These are phyloP conservation scores for Lymantria monacha DNA, from an alignment of 2,888 invertebrate species.

Conservation along the genomic window DNA sequence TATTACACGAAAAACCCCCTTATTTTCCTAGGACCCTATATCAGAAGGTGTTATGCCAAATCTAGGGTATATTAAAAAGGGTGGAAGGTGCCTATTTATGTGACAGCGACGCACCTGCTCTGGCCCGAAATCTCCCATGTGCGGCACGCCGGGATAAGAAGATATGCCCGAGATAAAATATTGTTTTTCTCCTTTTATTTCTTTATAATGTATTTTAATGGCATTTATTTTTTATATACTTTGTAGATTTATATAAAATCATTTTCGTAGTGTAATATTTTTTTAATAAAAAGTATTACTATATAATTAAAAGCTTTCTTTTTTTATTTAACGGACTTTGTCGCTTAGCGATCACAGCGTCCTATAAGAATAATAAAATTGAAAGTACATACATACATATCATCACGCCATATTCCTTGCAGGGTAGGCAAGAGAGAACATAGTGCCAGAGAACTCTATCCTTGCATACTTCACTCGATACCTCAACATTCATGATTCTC, in stretches of 20 bases:
- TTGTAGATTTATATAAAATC: slow-evolving; percentile 1
- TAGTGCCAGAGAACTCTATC: too few species aligned
- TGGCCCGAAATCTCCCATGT: slow-evolving; percentile 34
- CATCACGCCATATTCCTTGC: too few species aligned
- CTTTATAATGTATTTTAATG: slow-evolving; percentile 17
- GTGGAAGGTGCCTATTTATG: slow-evolving; percentile 63
- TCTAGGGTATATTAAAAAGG: slow-evolving; percentile 81
- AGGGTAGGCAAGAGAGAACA: too few species aligned
- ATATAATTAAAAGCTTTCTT: too few species aligned
- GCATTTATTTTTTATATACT: not conserved
- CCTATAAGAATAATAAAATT: too few species aligned
- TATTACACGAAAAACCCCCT: slow-evolving; percentile 64
- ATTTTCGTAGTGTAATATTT: too few species aligned
- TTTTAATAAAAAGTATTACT: too few species aligned
- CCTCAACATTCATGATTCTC: too few species aligned
- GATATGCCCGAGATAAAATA: slow-evolving; percentile 23
- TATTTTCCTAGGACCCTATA: slow-evolving; percentile 60
- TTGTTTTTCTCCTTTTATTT: slow-evolving; percentile 27
- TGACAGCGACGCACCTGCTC: slow-evolving; percentile 60
- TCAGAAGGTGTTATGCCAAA: slow-evolving; percentile 70
- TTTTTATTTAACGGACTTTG: too few species aligned
- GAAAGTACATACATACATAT: too few species aligned
- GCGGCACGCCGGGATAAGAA: slow-evolving; percentile 27
- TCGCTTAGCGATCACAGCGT: too few species aligned
- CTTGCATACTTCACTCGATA: too few species aligned